Conservation (phyloP, 2,888 invertebrate species). For the Microplitis deprimator region DNA sequence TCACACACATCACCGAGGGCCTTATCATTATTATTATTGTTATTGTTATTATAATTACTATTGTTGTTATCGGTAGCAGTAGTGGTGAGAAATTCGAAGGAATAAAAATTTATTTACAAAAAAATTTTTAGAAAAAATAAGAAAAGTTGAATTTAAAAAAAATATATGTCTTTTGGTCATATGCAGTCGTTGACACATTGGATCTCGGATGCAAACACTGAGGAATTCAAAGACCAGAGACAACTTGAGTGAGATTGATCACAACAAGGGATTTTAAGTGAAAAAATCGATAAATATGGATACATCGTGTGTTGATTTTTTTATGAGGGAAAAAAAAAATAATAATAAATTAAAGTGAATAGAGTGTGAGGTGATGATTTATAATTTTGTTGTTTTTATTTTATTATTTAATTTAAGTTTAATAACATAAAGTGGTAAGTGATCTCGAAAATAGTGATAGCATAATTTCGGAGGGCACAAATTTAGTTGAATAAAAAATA, state of each 20-base stretch:
- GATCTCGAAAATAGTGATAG: neutral
- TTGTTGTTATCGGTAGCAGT: conserved; percentile 16
- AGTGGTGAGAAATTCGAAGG: conserved; percentile 34
- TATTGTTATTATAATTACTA: neutral
- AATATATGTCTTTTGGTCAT: neutral
- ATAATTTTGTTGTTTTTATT: neutral
- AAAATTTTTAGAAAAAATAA: neutral
- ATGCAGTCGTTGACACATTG: neutral
- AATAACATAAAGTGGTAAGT: conserved; percentile 6
- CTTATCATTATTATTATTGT: neutral
- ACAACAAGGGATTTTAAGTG: neutral
- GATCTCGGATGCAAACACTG: neutral
- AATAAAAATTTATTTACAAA: neutral
- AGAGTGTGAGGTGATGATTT: neutral
- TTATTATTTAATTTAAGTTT: conserved; percentile 1
- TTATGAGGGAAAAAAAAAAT: neutral
- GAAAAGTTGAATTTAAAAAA: neutral
- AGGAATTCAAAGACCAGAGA: neutral
- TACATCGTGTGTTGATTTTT: neutral
- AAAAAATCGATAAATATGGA: neutral
- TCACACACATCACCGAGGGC: conserved; percentile 49
- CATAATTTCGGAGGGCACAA: neutral
- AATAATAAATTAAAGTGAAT: neutral
- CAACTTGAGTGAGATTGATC: neutral
- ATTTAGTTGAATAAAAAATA: conserved; percentile 24